Percentiles rank a stretch among this genome's conserved stretches.
These are phyloP conservation scores for Atta colombica DNA, from an alignment of 1,140 invertebrate genomes.

Conservation along the genomic window DNA sequence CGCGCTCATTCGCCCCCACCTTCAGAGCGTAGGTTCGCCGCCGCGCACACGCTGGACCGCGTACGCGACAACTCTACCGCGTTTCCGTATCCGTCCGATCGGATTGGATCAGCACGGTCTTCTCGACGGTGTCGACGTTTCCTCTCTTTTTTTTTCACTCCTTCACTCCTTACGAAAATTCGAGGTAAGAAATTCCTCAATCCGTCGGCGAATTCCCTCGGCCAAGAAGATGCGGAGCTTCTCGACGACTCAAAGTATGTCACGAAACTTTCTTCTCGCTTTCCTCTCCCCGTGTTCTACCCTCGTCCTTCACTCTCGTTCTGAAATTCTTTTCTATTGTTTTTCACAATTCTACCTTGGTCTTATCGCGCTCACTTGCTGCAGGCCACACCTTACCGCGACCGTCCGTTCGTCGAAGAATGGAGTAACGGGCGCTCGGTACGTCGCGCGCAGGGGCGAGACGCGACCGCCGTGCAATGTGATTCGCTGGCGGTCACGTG, in stretches of 20 bases:
- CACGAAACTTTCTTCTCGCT: constrained; percentile 78
- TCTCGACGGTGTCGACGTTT: constrained; percentile 46
- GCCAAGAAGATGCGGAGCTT: background rate
- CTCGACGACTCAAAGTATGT: constrained; percentile 86
- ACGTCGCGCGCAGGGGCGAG: constrained; percentile 71
- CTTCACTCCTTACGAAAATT: constrained; percentile 65
- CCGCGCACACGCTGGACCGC: background rate
- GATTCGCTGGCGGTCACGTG: constrained; percentile 85
- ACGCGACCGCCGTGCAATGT: constrained; percentile 25
- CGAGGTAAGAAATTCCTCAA: constrained; percentile 37
- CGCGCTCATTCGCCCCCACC: constrained; percentile 14
- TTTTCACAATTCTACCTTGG: constrained; percentile 8
- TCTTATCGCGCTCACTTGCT: constrained; percentile 36
- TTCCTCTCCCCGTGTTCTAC: background rate
- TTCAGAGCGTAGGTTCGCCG: background rate
- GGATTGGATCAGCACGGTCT: background rate
- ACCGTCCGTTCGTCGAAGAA: constrained; percentile 82
- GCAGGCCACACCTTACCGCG: constrained; percentile 81
- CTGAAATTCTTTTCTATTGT: constrained; percentile 11
- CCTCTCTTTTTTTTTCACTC: background rate
- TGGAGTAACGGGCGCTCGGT: constrained; percentile 80
- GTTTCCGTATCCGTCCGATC: constrained; percentile 6
- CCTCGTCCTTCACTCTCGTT: background rate
- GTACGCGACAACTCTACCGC: background rate
- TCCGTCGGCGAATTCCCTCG: constrained; percentile 48